A percentile compares a stretch with the other conserved stretches of the same genome.
phyloP scores from a whole-genome alignment of 1,140 invertebrate genomes.

The Halyomorpha halys region DNA sequence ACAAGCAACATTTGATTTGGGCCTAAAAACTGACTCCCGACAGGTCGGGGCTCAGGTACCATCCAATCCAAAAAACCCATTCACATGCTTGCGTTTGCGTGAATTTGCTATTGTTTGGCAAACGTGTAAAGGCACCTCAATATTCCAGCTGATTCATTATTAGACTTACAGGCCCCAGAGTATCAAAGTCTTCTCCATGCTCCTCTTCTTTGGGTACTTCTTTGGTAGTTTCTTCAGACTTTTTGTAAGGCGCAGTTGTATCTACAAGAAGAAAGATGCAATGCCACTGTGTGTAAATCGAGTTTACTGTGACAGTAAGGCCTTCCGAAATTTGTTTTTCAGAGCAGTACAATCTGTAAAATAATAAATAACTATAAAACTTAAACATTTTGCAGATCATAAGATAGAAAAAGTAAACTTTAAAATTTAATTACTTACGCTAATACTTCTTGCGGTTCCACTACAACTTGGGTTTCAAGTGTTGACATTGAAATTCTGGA shows the following conservation, averaged over 20 bases:
- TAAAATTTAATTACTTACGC: conserved; percentile 37
- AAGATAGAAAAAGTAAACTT: no score
- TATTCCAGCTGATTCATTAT: not conserved
- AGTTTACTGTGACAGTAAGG: conserved; percentile 45
- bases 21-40: no score
- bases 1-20: no score
- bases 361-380: not conserved
- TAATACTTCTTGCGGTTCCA: conserved; percentile 42
- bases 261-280: conserved; percentile 51
- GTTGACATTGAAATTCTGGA: conserved; percentile 33
- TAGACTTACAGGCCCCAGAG: conserved; percentile 34
- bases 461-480: conserved; percentile 39
- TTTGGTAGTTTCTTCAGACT: conserved; percentile 13
- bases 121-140: no score
- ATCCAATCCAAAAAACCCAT: no score
- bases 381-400: not conserved
- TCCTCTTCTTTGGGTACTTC: conserved; percentile 20
- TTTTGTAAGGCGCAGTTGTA: conserved; percentile 47
- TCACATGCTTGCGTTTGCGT: no score
- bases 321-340: conserved; percentile 42
- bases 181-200: conserved; percentile 30
- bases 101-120: no score
- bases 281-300: conserved; percentile 46
- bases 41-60: no score
- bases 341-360: conserved; percentile 46